A percentile compares a stretch with the other conserved stretches of the same genome.
Conservation (phyloP, 2,113 vertebrate species). For the Paraplagusia blochii region DNA sequence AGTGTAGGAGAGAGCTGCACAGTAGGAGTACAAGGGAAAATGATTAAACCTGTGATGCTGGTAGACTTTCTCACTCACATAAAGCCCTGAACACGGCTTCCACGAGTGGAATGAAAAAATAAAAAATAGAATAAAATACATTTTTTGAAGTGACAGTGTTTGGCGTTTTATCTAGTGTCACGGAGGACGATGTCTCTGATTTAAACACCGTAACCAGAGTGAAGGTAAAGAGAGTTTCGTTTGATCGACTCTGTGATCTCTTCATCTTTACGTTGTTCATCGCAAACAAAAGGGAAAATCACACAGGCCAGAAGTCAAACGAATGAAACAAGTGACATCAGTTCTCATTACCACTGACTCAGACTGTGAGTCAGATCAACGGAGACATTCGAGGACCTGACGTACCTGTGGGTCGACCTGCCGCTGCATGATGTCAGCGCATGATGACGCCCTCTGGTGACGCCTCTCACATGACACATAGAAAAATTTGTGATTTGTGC, state of each 20-base stretch:
- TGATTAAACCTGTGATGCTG: constrained; percentile 49
- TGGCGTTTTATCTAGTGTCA: no score
- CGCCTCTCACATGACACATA: no score
- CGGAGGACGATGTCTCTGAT: no score
- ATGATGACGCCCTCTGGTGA: background rate
- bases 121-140: no score
- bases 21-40: constrained; percentile 46
- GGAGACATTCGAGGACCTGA: constrained; percentile 3
- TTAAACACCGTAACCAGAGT: no score
- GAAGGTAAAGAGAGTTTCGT: no score
- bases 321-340: no score
- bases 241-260: no score
- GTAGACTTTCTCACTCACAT: constrained; percentile 13
- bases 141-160: no score
- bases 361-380: background rate
- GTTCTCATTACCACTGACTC: background rate
- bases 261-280: no score
- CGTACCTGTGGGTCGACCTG: background rate
- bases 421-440: background rate
- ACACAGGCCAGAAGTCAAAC: constrained; percentile 36
- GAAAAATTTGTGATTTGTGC: no score
- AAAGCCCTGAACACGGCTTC: constrained; percentile 30
- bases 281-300: constrained; percentile 35
- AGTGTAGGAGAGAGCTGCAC: constrained; percentile 36
- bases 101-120: background rate